Conservation (phyloP, 2,797 vertebrate species). For the Acanthurus tractus region DNA sequence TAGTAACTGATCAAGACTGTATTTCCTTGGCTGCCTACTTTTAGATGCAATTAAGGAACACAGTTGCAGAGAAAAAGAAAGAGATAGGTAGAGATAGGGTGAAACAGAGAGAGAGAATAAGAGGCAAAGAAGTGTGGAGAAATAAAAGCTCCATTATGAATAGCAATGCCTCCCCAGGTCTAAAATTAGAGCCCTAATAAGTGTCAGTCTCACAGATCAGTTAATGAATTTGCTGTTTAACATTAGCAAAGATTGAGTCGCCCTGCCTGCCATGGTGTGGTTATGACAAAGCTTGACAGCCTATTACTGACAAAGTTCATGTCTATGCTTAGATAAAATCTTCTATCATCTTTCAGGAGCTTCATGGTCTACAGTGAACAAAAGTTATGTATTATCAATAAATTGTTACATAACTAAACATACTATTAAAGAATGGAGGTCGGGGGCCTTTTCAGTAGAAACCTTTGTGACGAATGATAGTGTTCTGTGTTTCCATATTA, state of each 20-base stretch:
- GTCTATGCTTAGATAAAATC: slow-evolving; percentile 24
- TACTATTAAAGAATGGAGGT: slow-evolving; percentile 12
- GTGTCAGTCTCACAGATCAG: slow-evolving; percentile 61
- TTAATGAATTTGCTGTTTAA: slow-evolving; percentile 72
- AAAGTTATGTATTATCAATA: slow-evolving; percentile 14
- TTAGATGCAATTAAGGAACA: slow-evolving; percentile 50
- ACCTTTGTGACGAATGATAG: slow-evolving; percentile 39
- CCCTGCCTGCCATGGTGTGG: slow-evolving; percentile 28
- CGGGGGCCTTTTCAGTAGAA: slow-evolving; percentile 13
- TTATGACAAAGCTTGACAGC: slow-evolving; percentile 24
- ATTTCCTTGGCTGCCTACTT: slow-evolving; percentile 51
- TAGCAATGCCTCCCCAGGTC: slow-evolving; percentile 34
- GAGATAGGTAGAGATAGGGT: slow-evolving; percentile 37
- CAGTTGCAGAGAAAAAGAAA: slow-evolving; percentile 24
- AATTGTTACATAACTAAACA: slow-evolving; percentile 18
- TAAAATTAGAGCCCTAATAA: slow-evolving; percentile 78
- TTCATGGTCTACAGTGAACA: background rate
- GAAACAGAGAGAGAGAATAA: slow-evolving; percentile 20
- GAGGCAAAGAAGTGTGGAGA: slow-evolving; percentile 24
- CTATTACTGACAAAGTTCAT: slow-evolving; percentile 29
- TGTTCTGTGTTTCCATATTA: slow-evolving; percentile 28
- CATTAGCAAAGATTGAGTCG: slow-evolving; percentile 57
- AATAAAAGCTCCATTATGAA: slow-evolving; percentile 61
- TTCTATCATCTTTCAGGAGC: background rate
- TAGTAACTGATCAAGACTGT: slow-evolving; percentile 36